Conservation (phyloP, 2,888 invertebrate genomes). For the Tenthredo scrophulariae region DNA sequence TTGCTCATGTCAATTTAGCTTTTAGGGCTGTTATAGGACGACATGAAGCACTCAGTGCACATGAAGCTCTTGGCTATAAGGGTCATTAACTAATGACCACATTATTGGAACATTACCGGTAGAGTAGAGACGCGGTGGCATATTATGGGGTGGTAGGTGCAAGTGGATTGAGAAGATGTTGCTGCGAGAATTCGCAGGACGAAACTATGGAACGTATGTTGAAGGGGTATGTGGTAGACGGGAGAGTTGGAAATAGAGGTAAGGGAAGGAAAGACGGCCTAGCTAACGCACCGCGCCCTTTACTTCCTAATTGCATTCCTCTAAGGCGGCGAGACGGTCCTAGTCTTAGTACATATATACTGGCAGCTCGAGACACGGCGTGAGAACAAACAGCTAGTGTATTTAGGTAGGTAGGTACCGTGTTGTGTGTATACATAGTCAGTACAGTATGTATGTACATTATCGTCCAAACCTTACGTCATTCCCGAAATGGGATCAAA, state of each 20-base stretch:
- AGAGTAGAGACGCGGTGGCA: constrained; percentile 52
- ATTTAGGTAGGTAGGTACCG: background rate
- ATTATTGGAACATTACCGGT: constrained; percentile 59
- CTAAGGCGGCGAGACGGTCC: constrained; percentile 39
- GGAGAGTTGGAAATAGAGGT: constrained; percentile 33
- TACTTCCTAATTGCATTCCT: constrained; percentile 70
- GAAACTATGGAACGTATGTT: background rate
- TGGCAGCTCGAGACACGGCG: background rate
- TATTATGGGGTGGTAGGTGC: background rate
- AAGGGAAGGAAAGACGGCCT: constrained; percentile 10
- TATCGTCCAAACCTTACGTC: constrained; percentile 18
- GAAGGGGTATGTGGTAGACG: background rate
- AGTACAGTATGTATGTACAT: background rate
- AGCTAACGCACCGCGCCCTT: constrained; percentile 33
- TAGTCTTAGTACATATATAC: background rate
- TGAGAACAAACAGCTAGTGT: constrained; percentile 40
- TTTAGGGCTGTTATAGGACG: background rate
- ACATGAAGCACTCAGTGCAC: constrained; percentile 10
- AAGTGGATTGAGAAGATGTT: constrained; percentile 10
- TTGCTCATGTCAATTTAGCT: background rate
- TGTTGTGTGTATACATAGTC: background rate
- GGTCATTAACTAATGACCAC: constrained; percentile 62
- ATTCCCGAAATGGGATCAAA: background rate
- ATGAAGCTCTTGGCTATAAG: constrained; percentile 42
- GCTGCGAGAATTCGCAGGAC: constrained; percentile 43